A percentile compares a stretch with the other conserved stretches of the same genome.
phyloP scores from a whole-genome alignment of 1,140 invertebrate genomes.

The Catajapyx aquilonaris region DNA sequence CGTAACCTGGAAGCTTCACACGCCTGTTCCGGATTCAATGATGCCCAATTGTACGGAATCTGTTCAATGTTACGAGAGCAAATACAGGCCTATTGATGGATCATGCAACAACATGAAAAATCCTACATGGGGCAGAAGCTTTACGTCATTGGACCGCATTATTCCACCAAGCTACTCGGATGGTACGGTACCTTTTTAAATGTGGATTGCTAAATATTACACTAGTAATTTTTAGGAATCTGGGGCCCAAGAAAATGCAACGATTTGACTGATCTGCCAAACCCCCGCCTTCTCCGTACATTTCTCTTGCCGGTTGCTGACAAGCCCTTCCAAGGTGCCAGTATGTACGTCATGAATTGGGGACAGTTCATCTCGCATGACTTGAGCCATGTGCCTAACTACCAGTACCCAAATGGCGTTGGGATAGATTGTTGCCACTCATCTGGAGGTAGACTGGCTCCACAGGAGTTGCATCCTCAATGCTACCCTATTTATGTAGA shows the following conservation, averaged over 20 bases:
- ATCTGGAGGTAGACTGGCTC: constrained; percentile 10
- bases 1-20: not conserved
- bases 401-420: constrained; percentile 13
- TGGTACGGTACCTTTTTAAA: constrained; percentile 27
- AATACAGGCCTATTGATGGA: constrained; percentile 57
- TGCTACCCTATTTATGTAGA: constrained; percentile 29
- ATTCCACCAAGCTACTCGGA: constrained; percentile 60
- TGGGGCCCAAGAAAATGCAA: constrained; percentile 11
- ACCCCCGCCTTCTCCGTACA: constrained; percentile 42
- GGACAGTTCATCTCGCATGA: constrained; percentile 75
- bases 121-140: constrained; percentile 47
- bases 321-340: constrained; percentile 39
- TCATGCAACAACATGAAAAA: constrained; percentile 62
- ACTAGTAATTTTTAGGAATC: constrained; percentile 13
- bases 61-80: constrained; percentile 14
- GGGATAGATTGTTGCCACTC: constrained; percentile 17
- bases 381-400: constrained; percentile 25
- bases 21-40: not conserved
- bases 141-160: constrained; percentile 50
- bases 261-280: constrained; percentile 29
- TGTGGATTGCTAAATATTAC: not conserved
- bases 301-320: constrained; percentile 41
- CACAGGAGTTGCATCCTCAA: constrained; percentile 19
- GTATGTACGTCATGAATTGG: constrained; percentile 61
- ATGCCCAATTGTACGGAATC: not conserved